Conservation (phyloP, 2,113 vertebrate species). For the Elephas maximus region DNA sequence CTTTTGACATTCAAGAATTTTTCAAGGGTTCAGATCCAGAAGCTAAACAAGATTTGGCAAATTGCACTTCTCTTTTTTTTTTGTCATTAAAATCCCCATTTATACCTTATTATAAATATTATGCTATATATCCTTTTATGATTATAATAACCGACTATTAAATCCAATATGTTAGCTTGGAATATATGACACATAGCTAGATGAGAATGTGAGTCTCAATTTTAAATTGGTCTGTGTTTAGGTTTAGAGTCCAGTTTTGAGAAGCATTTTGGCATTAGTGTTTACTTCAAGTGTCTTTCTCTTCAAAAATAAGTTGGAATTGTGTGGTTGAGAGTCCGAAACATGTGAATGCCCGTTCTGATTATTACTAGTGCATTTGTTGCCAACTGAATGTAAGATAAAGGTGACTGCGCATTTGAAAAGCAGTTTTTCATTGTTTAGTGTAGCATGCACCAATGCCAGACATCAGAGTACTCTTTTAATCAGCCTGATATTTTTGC, state of each 20-base stretch:
- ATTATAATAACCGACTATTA: conserved; percentile 33
- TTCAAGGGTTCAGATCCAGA: too few species aligned
- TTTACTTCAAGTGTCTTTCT: conserved; percentile 68
- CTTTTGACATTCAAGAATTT: too few species aligned
- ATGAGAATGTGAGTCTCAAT: conserved; percentile 62
- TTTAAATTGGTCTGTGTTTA: conserved; percentile 63
- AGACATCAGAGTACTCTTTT: conserved; percentile 50
- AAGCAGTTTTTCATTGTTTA: conserved; percentile 57
- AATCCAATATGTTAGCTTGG: conserved; percentile 53
- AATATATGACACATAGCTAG: conserved; percentile 49
- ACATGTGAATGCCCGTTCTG: conserved; percentile 26
- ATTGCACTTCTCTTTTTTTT: too few species aligned
- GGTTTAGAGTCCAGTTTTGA: conserved; percentile 63
- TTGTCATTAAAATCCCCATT: too few species aligned
- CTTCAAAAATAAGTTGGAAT: conserved; percentile 53
- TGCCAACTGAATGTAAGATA: conserved; percentile 37
- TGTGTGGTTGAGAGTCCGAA: conserved; percentile 47
- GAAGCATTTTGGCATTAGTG: conserved; percentile 61
- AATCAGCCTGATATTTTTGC: conserved; percentile 41
- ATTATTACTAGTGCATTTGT: conserved; percentile 32
- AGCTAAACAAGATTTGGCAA: too few species aligned
- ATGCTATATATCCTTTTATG: too few species aligned
- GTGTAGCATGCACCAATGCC: not conserved
- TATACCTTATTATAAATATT: too few species aligned
- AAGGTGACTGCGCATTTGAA: conserved; percentile 68